Conservation (phyloP, 2,797 vertebrate genomes). For the Anolis apletophallus region DNA sequence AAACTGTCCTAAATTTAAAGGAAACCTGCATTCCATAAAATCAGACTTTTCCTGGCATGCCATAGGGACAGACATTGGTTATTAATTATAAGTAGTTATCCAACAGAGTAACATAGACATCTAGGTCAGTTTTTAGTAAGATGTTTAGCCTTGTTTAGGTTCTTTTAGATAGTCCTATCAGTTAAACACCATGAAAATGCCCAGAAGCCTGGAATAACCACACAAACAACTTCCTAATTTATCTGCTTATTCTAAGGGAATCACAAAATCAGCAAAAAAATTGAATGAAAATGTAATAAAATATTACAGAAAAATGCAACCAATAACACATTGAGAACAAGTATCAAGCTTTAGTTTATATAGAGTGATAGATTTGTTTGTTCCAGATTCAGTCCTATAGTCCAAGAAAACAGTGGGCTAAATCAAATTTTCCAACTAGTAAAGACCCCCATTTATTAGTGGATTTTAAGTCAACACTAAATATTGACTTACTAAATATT, state of each 20-base stretch:
- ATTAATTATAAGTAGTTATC: neutral
- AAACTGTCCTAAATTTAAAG: conserved; percentile 3
- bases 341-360: neutral
- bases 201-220: neutral
- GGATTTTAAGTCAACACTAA: too few species aligned
- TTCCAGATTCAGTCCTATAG: neutral
- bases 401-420: neutral
- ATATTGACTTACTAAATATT: too few species aligned
- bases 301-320: neutral
- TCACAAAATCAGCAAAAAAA: neutral
- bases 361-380: neutral
- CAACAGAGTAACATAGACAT: neutral
- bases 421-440: too few species aligned
- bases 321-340: neutral
- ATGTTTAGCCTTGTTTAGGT: neutral
- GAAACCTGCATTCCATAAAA: conserved; percentile 6
- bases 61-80: neutral
- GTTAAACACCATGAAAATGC: neutral
- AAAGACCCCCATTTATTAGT: too few species aligned
- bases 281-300: conserved; percentile 6
- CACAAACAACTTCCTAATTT: neutral
- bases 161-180: neutral
- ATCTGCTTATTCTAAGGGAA: neutral
- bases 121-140: neutral
- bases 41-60: neutral